Conservation (phyloP, 2,113 vertebrate species). For the Clarias batrachus region DNA sequence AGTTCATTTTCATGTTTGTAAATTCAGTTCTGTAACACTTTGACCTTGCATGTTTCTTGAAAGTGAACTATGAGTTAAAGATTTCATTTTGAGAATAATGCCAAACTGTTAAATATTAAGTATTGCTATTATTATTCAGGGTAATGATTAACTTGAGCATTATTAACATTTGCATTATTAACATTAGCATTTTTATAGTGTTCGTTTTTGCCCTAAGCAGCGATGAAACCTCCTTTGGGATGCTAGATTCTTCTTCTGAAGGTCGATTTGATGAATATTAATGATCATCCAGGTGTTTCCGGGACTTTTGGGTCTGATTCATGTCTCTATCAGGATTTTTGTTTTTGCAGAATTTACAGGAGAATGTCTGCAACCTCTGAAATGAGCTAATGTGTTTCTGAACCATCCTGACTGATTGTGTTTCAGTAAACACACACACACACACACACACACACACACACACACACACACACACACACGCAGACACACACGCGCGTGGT, state of each 20-base stretch:
- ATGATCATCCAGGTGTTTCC: constrained; percentile 37
- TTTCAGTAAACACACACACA: constrained; percentile 26
- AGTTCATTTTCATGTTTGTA: background rate
- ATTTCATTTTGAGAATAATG: constrained; percentile 7
- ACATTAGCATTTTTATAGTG: constrained; percentile 71
- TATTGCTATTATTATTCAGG: constrained; percentile 11
- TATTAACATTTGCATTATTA: constrained; percentile 56
- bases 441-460: background rate
- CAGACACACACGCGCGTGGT: constrained; percentile 28
- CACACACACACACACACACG: no score
- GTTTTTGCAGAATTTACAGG: constrained; percentile 25
- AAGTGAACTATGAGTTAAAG: constrained; percentile 5
- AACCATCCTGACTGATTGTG: constrained; percentile 11
- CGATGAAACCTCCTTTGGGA: constrained; percentile 54
- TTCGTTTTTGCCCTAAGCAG: constrained; percentile 58
- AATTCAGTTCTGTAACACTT: background rate
- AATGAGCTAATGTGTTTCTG: constrained; percentile 16
- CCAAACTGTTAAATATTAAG: constrained; percentile 18
- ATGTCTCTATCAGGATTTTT: constrained; percentile 3
- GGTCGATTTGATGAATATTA: constrained; percentile 48
- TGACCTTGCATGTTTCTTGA: constrained; percentile 22
- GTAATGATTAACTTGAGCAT: constrained; percentile 41
- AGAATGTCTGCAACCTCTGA: constrained; percentile 17
- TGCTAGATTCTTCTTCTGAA: constrained; percentile 44
- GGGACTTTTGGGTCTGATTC: background rate